These are phyloP conservation scores for Folsomia manolachei DNA, from an alignment of 2,888 invertebrate genomes.

Conservation along the genomic window DNA sequence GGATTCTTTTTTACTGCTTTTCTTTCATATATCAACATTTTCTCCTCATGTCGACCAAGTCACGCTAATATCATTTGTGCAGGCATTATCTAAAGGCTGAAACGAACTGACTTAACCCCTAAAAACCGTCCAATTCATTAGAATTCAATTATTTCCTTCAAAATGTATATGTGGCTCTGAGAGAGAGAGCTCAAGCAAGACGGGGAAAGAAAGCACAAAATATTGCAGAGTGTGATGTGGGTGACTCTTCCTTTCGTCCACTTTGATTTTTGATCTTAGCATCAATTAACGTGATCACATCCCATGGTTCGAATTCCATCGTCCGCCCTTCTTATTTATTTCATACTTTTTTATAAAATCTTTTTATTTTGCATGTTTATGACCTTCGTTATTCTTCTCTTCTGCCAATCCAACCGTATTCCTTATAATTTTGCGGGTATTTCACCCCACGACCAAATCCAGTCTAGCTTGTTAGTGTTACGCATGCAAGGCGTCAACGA, in stretches of 20 bases:
- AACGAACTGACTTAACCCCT: neutral
- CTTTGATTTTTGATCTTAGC: neutral
- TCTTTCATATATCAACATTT: slow-evolving; percentile 31
- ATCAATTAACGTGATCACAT: neutral
- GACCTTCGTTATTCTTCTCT: too few species aligned
- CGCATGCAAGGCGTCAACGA: neutral
- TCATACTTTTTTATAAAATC: neutral
- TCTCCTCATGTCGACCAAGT: slow-evolving; percentile 47
- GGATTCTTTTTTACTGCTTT: slow-evolving; percentile 31
- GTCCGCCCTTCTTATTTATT: neutral
- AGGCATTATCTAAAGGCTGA: neutral
- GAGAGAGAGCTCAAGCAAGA: too few species aligned
- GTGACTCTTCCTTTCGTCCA: neutral
- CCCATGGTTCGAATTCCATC: neutral
- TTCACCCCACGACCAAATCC: neutral
- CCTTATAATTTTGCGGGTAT: neutral
- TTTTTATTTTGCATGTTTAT: neutral
- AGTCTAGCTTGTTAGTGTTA: neutral
- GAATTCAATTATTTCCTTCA: slow-evolving; percentile 1
- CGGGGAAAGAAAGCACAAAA: too few species aligned
- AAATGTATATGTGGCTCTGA: neutral
- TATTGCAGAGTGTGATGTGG: too few species aligned
- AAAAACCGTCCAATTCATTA: neutral
- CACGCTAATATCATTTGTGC: slow-evolving; percentile 42
- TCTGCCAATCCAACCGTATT: too few species aligned